Evolutionary conservation across 1,140 invertebrate genomes (phyloP).

Genomic region (Cydia amplana): DNA sequence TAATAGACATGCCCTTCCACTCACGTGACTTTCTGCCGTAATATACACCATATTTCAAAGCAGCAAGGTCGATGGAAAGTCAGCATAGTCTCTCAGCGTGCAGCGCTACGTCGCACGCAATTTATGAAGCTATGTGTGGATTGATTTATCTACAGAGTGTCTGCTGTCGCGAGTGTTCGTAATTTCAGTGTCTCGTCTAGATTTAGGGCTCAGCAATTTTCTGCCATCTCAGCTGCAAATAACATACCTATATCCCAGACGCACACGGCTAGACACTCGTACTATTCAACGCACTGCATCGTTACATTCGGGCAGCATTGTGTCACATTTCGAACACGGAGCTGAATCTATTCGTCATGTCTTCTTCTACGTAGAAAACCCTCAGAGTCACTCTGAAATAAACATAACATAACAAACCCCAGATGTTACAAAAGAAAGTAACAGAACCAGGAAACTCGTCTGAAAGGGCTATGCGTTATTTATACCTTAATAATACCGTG

Average conservation of each 20-base stretch:
- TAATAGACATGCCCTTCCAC: slow-evolving; percentile 2
- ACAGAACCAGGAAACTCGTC: background rate
- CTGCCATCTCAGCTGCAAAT: background rate
- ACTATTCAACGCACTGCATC: too few species aligned
- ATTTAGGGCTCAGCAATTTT: slow-evolving; percentile 13
- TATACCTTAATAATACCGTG: background rate
- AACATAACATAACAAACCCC: background rate
- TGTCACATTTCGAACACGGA: too few species aligned
- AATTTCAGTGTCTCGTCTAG: slow-evolving; percentile 1
- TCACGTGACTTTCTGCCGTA: background rate
- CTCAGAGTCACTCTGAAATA: background rate
- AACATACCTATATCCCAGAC: background rate
- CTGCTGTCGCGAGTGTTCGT: slow-evolving; percentile 8
- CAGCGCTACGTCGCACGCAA: background rate
- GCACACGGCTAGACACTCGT: too few species aligned
- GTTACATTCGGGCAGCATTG: too few species aligned
- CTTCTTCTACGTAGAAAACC: too few species aligned
- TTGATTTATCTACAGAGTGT: slow-evolving; percentile 5
- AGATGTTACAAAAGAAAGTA: background rate
- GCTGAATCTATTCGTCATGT: too few species aligned
- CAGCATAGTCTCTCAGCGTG: background rate
- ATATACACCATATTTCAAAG: background rate
- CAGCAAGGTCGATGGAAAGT: background rate
- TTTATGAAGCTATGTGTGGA: slow-evolving; percentile 16
- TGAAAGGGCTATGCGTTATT: background rate